Evolutionary conservation across 2,888 invertebrate genomes (phyloP), one percentile per base, ranked within the genome.

Genomic region (Stenurella melanura): DNA sequence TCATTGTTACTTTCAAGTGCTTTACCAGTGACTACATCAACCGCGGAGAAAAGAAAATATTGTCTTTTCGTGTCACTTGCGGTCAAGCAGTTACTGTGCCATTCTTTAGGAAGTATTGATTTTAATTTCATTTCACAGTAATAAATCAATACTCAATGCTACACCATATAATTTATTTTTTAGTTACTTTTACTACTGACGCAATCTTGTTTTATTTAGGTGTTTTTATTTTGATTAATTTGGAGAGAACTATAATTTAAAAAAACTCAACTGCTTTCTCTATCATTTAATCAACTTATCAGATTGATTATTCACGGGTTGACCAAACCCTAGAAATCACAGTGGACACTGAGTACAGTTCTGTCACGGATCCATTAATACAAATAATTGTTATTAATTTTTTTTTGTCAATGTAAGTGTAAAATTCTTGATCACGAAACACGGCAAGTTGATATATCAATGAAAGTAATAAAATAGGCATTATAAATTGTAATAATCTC

Each of bases 161-260:
- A n/a, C 12, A 50, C 42, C 38, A 64, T 64, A 64, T 64, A 64
- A 64, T 18, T 64, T 42, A 64, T 50, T 64, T 64, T 61, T 64
- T 64, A 38, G 19, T 30, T 17, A 64, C 64, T 64, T 64, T 64
- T 64, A 64, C 64, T 38, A 64, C 1, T 64, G 64, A 64, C 19
- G 64, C 64, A 64, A 64, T 42, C 38, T n/a, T 19, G 18, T 61
- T 42, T 42, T 30, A 21, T 12, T 9, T 58, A 19, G 4, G 21
- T 12, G 21, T 0, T 64, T 64, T 38, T 17, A 17, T 42, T 38
- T 64, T 63, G 34, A 64, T 64, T 34, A 42, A 18, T 64, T 18
- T 17, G 34, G 64, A 64, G 18, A 34, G 42, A 64, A 64, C 9
- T 4, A n/a, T 11, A 10, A 34, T 11, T 18, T 12, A 10, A 64